Conservation (phyloP, 2,888 invertebrate genomes). For the Isoperla grammatica region DNA sequence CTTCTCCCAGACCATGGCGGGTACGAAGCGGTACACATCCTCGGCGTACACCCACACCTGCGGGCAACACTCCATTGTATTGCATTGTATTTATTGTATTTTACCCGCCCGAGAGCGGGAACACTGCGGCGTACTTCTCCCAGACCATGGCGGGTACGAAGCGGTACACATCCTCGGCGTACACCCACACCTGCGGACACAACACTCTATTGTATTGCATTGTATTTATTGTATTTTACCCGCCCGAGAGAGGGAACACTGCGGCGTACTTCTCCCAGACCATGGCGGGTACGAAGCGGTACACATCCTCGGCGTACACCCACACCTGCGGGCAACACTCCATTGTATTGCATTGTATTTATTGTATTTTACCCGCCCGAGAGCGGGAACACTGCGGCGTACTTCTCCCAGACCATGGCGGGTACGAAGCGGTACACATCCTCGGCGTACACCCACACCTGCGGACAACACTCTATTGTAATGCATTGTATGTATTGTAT, state of each 20-base stretch:
- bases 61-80: too few species aligned
- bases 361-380: too few species aligned
- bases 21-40: slow-evolving; percentile 55
- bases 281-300: slow-evolving; percentile 45
- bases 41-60: slow-evolving; percentile 69
- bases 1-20: slow-evolving; percentile 56
- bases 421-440: slow-evolving; percentile 55
- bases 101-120: too few species aligned
- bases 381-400: slow-evolving; percentile 59
- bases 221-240: too few species aligned
- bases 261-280: slow-evolving; percentile 63
- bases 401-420: slow-evolving; percentile 58
- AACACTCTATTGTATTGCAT: too few species aligned
- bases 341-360: too few species aligned
- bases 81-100: too few species aligned
- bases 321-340: too few species aligned
- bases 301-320: slow-evolving; percentile 70
- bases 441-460: slow-evolving; percentile 70
- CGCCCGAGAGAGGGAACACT: slow-evolving; percentile 60
- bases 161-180: slow-evolving; percentile 63
- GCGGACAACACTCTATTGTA: too few species aligned
- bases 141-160: slow-evolving; percentile 49
- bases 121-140: slow-evolving; percentile 62
- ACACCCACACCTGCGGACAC: slow-evolving; percentile 70
- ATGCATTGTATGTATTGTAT: too few species aligned